Percentiles rank a stretch among this genome's conserved stretches.
Conservation (phyloP, 64 coral and sea anemone species). For the Astreopora myriophthalma region DNA sequence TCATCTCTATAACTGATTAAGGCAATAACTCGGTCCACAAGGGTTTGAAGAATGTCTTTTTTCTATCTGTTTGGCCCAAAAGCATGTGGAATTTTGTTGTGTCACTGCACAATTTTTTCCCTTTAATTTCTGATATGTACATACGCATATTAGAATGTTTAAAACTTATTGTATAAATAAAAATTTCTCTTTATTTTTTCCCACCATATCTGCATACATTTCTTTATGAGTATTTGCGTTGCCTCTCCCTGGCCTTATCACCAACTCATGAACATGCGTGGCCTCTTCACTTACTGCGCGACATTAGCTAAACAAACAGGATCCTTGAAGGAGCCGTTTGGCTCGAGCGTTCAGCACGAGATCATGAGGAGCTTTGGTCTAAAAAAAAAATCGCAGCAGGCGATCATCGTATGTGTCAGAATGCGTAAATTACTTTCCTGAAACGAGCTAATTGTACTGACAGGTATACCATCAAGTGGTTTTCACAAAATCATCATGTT, state of each 20-base stretch:
- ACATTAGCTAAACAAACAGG: background rate
- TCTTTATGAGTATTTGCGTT: background rate
- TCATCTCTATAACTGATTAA: no score
- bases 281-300: background rate
- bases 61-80: background rate
- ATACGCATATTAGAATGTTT: no score
- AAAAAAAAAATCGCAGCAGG: no score
- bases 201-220: background rate
- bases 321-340: background rate
- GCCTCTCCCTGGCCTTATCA: background rate
- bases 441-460: no score
- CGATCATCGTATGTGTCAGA: no score
- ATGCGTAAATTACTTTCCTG: no score
- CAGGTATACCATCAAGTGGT: no score
- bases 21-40: no score
- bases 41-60: background rate
- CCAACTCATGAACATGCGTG: background rate
- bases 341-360: no score
- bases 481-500: no score
- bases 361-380: no score
- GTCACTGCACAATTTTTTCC: background rate
- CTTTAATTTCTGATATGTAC: background rate
- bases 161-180: no score
- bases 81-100: background rate
- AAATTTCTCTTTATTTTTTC: background rate